Percentiles rank a stretch among this genome's conserved stretches.
Evolutionary conservation across 2,888 invertebrate genomes (phyloP).

Genomic region (Dinocampus coccinellae): DNA sequence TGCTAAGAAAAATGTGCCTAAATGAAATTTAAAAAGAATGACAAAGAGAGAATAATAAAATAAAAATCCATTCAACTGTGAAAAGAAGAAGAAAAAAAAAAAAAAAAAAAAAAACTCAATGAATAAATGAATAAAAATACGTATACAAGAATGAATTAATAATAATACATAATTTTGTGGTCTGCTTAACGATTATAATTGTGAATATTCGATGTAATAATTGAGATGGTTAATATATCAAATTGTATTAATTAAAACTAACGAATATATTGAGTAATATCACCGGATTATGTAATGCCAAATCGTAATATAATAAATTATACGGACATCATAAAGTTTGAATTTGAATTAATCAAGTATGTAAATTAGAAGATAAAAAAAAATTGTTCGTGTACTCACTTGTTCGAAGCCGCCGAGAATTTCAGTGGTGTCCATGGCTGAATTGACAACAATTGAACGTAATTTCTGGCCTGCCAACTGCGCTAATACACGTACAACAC

Average conservation of each 20-base stretch:
- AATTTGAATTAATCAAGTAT: background rate
- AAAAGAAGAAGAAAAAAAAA: background rate
- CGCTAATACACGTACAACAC: constrained; percentile 82
- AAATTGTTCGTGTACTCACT: constrained; percentile 70
- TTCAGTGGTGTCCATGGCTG: constrained; percentile 95
- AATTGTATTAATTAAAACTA: background rate
- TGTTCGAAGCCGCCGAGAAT: constrained; percentile 98
- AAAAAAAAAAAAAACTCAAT: background rate
- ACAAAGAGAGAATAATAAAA: background rate
- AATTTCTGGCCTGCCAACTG: constrained; percentile 81
- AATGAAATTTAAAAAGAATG: constrained; percentile 44
- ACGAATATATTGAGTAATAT: background rate
- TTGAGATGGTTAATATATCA: too few species aligned
- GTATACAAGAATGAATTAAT: too few species aligned
- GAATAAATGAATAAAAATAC: too few species aligned
- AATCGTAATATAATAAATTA: background rate
- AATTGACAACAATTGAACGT: constrained; percentile 84
- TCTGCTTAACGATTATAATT: constrained; percentile 4
- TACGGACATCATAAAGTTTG: background rate
- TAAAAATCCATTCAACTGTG: constrained; percentile 30
- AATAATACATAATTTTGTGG: background rate
- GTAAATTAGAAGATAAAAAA: constrained; percentile 2
- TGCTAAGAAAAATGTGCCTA: constrained; percentile 52
- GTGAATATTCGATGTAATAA: background rate
- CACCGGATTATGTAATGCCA: background rate